Evolutionary conservation across 92 coral and sea anemone genomes (phyloP).

Genomic region (Galaxea fascicularis): DNA sequence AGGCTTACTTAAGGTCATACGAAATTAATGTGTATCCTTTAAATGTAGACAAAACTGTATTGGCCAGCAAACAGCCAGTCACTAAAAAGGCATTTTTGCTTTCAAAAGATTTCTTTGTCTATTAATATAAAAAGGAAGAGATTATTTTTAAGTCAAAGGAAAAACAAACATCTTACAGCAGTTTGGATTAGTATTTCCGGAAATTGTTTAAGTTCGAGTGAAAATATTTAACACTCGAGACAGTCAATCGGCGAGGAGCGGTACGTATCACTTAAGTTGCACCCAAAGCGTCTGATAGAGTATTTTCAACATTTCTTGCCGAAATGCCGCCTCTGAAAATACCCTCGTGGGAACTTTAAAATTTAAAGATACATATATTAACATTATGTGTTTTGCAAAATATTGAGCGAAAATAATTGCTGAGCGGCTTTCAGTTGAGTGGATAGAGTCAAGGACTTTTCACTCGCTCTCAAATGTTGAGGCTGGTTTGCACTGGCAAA

Average conservation of each 20-base stretch:
- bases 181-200: conserved; percentile 14
- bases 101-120: too few relatives aligned
- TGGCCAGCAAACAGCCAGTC: not conserved
- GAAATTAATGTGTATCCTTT: not conserved
- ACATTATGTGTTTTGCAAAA: not conserved
- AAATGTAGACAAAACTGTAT: not conserved
- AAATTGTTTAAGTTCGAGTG: not conserved
- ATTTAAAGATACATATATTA: not conserved
- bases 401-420: too few relatives aligned
- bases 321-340: not conserved
- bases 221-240: not conserved
- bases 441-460: too few relatives aligned
- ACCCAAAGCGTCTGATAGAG: too few relatives aligned
- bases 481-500: too few relatives aligned
- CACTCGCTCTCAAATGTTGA: too few relatives aligned
- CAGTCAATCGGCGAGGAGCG: not conserved
- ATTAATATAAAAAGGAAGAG: too few relatives aligned
- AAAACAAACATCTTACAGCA: not conserved
- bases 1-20: not conserved
- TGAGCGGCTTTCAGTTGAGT: too few relatives aligned
- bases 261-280: not conserved
- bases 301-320: not conserved
- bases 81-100: too few relatives aligned
- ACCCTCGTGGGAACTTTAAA: not conserved
- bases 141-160: not conserved